Conservation (phyloP, 2,797 vertebrate species). For the Somateria mollissima region DNA sequence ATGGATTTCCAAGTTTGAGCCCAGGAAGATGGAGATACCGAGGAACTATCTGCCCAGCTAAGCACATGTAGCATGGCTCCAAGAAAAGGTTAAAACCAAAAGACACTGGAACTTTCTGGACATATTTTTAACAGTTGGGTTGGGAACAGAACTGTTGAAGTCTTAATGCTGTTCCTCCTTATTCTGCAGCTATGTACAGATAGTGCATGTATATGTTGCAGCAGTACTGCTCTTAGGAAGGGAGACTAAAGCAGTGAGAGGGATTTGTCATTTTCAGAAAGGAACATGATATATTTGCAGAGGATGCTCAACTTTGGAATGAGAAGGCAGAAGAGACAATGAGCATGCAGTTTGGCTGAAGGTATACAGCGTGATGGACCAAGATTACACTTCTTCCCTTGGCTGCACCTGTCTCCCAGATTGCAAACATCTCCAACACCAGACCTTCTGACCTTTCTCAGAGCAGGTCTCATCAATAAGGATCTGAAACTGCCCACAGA, state of each 20-base stretch:
- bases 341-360: neutral
- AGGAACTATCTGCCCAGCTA: neutral
- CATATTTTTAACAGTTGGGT: neutral
- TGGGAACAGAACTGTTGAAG: neutral
- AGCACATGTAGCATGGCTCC: neutral
- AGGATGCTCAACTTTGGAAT: neutral
- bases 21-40: neutral
- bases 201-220: neutral
- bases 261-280: neutral
- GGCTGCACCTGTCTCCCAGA: neutral
- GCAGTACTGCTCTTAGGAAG: neutral
- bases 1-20: neutral
- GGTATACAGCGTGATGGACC: neutral
- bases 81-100: neutral
- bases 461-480: neutral
- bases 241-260: neutral
- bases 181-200: neutral
- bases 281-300: neutral
- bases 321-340: neutral
- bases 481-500: neutral
- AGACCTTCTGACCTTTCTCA: neutral
- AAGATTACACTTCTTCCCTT: neutral
- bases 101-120: neutral
- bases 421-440: neutral
- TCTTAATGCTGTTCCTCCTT: neutral